phyloP scores from a whole-genome alignment of 2,797 vertebrate genomes.

The Rhinichthys osculus region DNA sequence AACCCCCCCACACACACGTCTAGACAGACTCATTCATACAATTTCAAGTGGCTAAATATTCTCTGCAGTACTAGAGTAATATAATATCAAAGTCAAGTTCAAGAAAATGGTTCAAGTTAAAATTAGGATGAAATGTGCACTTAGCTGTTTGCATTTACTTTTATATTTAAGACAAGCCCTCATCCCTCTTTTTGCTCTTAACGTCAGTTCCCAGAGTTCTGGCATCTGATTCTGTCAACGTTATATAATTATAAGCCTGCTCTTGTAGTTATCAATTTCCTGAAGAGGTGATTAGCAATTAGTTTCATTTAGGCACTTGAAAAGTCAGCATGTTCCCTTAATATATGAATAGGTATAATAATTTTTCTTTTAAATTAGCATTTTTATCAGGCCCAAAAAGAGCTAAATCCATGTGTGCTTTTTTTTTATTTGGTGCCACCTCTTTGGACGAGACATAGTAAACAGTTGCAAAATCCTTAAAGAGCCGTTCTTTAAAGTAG shows the following conservation, averaged over 20 bases:
- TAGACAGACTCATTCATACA: neutral
- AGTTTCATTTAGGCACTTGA: constrained; percentile 15
- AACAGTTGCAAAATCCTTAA: too few relatives aligned
- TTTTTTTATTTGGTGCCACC: too few relatives aligned
- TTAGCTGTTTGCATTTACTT: neutral
- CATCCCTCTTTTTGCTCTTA: neutral
- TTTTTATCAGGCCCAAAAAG: too few relatives aligned
- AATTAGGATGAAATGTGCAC: neutral
- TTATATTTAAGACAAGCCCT: neutral
- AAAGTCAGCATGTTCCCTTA: constrained; percentile 10
- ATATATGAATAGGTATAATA: neutral
- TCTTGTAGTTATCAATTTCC: constrained; percentile 26
- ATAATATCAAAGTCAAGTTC: neutral
- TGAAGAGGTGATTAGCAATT: constrained; percentile 45
- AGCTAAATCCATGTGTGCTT: too few relatives aligned
- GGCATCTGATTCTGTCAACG: neutral
- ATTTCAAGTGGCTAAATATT: neutral
- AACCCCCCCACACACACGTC: neutral
- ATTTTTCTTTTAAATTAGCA: neutral
- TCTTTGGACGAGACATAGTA: too few relatives aligned
- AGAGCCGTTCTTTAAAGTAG: too few relatives aligned
- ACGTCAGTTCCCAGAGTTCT: neutral
- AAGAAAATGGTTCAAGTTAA: neutral
- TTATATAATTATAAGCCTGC: constrained; percentile 22
- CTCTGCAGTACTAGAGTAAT: neutral